Conservation (phyloP, 2,797 vertebrate species). For the Gymnocypris eckloni region DNA sequence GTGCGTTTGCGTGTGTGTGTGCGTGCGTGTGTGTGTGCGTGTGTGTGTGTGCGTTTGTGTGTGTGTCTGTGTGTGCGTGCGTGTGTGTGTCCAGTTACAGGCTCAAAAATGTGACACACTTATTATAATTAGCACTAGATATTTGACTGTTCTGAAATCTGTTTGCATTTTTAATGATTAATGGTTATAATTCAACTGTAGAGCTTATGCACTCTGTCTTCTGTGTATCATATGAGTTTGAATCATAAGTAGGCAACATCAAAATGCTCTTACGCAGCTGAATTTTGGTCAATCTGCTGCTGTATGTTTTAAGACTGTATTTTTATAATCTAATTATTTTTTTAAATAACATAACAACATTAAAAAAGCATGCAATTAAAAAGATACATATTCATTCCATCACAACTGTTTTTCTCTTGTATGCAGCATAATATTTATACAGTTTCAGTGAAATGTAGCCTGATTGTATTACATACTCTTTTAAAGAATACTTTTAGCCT, state of each 20-base stretch:
- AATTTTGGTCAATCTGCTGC: background rate
- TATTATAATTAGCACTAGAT: background rate
- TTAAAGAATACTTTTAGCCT: background rate
- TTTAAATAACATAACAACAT: background rate
- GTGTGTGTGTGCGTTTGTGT: too few relatives aligned
- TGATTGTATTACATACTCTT: too few relatives aligned
- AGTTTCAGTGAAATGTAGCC: too few relatives aligned
- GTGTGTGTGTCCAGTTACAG: too few relatives aligned
- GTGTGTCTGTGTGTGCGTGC: too few relatives aligned
- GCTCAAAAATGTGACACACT: background rate
- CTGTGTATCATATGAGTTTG: background rate
- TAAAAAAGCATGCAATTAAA: background rate
- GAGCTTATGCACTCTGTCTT: background rate
- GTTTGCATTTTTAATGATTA: background rate
- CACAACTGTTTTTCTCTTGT: background rate
- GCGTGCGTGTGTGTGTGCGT: too few relatives aligned
- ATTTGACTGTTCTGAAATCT: background rate
- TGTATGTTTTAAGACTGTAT: background rate
- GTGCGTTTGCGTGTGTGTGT: too few relatives aligned
- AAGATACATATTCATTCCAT: background rate
- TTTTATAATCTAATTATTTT: background rate
- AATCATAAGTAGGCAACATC: background rate
- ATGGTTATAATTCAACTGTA: background rate
- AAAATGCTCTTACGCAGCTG: background rate
- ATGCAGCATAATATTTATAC: background rate